Conservation (phyloP, 35 echinoderm and acorn worm genomes). For the Eucidaris tribuloides region DNA sequence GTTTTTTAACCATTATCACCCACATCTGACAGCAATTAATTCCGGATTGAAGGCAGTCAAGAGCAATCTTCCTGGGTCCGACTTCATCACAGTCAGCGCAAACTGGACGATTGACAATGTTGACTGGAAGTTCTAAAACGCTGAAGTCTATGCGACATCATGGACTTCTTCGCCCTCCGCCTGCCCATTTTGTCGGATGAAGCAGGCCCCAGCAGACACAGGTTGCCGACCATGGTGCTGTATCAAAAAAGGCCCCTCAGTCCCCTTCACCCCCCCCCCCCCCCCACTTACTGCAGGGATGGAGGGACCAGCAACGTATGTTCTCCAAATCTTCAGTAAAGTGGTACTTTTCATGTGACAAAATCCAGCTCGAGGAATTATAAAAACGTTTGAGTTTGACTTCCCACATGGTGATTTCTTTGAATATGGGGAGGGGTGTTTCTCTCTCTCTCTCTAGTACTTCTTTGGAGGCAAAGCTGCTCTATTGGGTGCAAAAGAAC, state of each 20-base stretch:
- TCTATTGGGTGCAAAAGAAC: too few species aligned
- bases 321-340: not conserved
- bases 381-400: too few species aligned
- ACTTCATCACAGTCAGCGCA: constrained; percentile 87
- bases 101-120: constrained; percentile 78
- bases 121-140: constrained; percentile 80
- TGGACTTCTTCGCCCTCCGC: constrained; percentile 94
- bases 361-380: not conserved
- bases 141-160: constrained; percentile 97
- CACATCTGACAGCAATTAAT: constrained; percentile 47
- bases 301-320: not conserved
- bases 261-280: not conserved
- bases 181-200: constrained; percentile 87
- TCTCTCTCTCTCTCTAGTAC: too few species aligned
- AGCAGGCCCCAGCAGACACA: constrained; percentile 75
- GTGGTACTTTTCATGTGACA: not conserved
- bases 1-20: not conserved
- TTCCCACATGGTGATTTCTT: too few species aligned
- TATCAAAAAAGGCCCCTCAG: not conserved
- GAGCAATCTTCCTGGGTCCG: constrained; percentile 67
- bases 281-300: not conserved
- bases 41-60: constrained; percentile 79
- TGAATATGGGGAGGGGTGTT: too few species aligned
- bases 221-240: constrained; percentile 8
- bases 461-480: too few species aligned